Percentiles rank a stretch among this genome's conserved stretches.
These are phyloP conservation scores for Leptinotarsa haldemani DNA, from an alignment of 2,888 invertebrate genomes.

Conservation along the genomic window DNA sequence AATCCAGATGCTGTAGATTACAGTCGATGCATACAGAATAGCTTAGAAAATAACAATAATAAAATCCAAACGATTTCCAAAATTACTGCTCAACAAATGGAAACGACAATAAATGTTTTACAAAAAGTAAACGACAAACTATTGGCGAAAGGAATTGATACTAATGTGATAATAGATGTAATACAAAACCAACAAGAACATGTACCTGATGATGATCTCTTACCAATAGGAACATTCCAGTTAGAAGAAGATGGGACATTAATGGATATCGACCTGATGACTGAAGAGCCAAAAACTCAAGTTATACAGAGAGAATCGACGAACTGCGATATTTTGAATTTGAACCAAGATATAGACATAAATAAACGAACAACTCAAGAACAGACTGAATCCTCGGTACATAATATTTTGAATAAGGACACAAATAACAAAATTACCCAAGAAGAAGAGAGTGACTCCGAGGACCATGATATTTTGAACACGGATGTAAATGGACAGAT, in stretches of 20 bases:
- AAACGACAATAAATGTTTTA: constrained; percentile 17
- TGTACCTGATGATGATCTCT: constrained; percentile 20
- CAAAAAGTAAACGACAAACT: constrained; percentile 6
- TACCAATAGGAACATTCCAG: constrained; percentile 20
- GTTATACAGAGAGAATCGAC: constrained; percentile 3
- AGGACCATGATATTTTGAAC: constrained; percentile 1
- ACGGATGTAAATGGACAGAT: constrained; percentile 3
- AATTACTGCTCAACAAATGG: constrained; percentile 6
- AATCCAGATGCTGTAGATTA: constrained; percentile 44
- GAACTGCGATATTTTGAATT: constrained; percentile 3
- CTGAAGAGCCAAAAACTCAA: background rate
- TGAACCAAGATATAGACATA: constrained; percentile 9
- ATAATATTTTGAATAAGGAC: constrained; percentile 3
- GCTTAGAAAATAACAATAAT: constrained; percentile 11
- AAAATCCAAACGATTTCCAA: constrained; percentile 6
- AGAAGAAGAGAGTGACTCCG: background rate
- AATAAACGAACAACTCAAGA: background rate
- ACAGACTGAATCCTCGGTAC: background rate
- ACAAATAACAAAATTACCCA: background rate
- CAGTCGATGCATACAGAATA: constrained; percentile 28
- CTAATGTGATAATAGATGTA: constrained; percentile 17
- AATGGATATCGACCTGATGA: constrained; percentile 16
- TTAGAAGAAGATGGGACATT: constrained; percentile 21
- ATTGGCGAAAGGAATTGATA: constrained; percentile 2
- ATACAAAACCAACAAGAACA: constrained; percentile 15